Conservation (phyloP, 2,888 invertebrate species). For the Heliconius cydno region DNA sequence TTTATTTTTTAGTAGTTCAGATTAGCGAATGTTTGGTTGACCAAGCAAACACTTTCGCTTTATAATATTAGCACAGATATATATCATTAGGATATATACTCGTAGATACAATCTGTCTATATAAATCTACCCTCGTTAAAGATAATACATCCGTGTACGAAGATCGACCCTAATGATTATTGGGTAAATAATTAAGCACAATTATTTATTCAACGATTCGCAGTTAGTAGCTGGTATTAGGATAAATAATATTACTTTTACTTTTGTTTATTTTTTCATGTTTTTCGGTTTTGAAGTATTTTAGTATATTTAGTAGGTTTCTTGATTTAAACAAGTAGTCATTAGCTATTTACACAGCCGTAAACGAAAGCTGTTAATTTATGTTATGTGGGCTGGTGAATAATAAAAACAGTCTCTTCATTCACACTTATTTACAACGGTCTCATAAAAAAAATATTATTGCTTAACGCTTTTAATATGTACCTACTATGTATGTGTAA, state of each 20-base stretch:
- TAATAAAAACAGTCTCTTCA: neutral
- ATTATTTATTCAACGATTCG: conserved; percentile 14
- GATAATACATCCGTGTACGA: conserved; percentile 2
- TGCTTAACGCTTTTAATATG: too few relatives aligned
- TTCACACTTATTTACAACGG: neutral
- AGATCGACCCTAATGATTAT: conserved; percentile 24
- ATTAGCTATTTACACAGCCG: neutral
- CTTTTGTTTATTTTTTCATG: too few relatives aligned
- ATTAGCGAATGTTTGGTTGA: too few relatives aligned
- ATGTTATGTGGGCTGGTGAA: neutral
- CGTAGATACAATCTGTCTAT: neutral
- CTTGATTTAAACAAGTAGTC: neutral
- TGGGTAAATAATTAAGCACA: conserved; percentile 25
- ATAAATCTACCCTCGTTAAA: neutral
- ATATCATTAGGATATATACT: neutral
- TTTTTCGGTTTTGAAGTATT: too few relatives aligned
- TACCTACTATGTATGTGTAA: too few relatives aligned
- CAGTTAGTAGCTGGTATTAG: neutral
- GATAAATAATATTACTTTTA: neutral
- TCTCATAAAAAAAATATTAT: neutral
- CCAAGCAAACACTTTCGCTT: too few relatives aligned
- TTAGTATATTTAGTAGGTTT: neutral
- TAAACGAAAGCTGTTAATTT: neutral
- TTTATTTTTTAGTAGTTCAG: too few relatives aligned
- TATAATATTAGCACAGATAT: neutral